Evolutionary conservation across 2,888 invertebrate species (phyloP).

Genomic region (Luperina nickerlii): DNA sequence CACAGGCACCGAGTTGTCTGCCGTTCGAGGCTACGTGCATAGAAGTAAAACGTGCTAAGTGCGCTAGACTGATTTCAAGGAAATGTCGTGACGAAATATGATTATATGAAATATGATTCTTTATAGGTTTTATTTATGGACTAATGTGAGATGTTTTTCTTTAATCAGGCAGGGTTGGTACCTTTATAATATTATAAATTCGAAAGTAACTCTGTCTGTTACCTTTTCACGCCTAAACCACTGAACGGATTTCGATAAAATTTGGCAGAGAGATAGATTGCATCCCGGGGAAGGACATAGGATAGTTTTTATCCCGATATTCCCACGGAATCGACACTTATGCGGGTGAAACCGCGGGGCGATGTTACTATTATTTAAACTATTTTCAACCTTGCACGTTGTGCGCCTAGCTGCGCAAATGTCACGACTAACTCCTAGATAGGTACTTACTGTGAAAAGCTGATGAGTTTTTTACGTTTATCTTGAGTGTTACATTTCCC

Average conservation of each 20-base stretch:
- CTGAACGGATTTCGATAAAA: too few species aligned
- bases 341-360: too few species aligned
- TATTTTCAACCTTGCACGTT: neutral
- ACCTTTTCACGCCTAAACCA: too few species aligned
- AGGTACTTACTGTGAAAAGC: neutral
- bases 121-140: neutral
- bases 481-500: too few species aligned
- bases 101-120: slow-evolving; percentile 19
- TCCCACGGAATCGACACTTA: too few species aligned
- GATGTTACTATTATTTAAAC: too few species aligned
- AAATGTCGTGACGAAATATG: slow-evolving; percentile 22
- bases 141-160: neutral
- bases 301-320: too few species aligned
- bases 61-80: slow-evolving; percentile 15
- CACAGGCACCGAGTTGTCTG: slow-evolving; percentile 19
- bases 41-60: slow-evolving; percentile 28
- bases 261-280: too few species aligned
- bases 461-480: too few species aligned
- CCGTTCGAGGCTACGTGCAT: slow-evolving; percentile 1
- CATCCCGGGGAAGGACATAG: too few species aligned
- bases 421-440: neutral
- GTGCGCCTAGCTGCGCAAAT: neutral
- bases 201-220: too few species aligned
- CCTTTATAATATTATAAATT: neutral
- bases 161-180: neutral